Evolutionary conservation across 2,113 vertebrate species (phyloP).

Genomic region (Lates calcarifer): DNA sequence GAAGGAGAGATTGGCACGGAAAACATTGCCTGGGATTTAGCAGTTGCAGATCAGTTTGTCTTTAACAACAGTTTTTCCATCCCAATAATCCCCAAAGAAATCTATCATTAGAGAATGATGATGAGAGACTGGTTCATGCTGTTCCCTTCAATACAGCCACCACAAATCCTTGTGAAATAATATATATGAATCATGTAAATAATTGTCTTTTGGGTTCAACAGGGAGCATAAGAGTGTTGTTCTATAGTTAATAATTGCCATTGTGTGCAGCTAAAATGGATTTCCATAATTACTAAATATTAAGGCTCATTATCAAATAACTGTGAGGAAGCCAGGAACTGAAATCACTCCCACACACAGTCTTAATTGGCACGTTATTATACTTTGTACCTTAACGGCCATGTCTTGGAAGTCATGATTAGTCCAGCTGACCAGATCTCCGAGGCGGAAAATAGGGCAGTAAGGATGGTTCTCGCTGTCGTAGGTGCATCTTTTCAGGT

Average conservation of each 20-base stretch:
- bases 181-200: neutral
- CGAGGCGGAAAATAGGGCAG: constrained; percentile 94
- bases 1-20: too few relatives aligned
- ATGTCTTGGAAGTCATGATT: constrained; percentile 90
- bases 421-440: constrained; percentile 86
- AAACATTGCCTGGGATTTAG: too few relatives aligned
- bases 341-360: neutral
- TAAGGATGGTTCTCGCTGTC: constrained; percentile 85
- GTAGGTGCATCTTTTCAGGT: constrained; percentile 90
- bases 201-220: neutral
- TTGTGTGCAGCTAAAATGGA: neutral
- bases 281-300: neutral
- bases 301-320: neutral
- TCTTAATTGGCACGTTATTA: neutral
- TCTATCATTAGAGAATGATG: neutral
- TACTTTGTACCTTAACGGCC: constrained; percentile 85
- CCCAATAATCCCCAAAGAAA: too few relatives aligned
- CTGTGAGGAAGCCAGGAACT: constrained; percentile 2
- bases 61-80: too few relatives aligned
- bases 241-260: neutral
- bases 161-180: neutral
- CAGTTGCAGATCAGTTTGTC: too few relatives aligned
- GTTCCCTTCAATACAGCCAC: neutral
- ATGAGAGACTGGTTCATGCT: too few relatives aligned
- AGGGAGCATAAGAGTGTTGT: neutral